phyloP scores from a whole-genome alignment of 1,140 invertebrate genomes.

The Drosophila orena region DNA sequence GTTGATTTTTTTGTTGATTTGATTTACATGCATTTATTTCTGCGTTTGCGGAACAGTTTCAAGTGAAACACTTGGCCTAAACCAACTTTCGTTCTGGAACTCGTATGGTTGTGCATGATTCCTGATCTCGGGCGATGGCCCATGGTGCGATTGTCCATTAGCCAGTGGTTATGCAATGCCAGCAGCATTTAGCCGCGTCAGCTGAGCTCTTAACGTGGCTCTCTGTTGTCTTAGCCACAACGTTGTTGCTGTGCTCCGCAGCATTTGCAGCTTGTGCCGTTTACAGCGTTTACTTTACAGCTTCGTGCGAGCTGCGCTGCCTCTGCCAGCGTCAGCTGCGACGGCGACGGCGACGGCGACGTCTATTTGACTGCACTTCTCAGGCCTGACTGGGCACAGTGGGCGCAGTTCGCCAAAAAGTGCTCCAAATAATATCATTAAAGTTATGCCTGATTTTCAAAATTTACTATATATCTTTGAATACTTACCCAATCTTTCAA shows the following conservation, averaged over 20 bases:
- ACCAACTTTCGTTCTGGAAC: no score
- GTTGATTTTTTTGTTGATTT: slow-evolving; percentile 10
- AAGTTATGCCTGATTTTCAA: no score
- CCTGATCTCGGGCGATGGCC: slow-evolving; percentile 20
- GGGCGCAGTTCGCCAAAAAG: neutral
- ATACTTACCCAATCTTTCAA: no score
- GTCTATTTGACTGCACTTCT: slow-evolving; percentile 31
- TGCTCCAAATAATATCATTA: neutral
- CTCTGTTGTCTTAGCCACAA: neutral
- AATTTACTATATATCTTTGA: no score
- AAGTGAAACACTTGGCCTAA: neutral
- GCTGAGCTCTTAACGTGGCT: slow-evolving; percentile 31
- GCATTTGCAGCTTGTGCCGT: slow-evolving; percentile 70
- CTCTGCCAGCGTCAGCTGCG: slow-evolving; percentile 3
- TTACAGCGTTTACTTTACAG: slow-evolving; percentile 57
- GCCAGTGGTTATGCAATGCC: slow-evolving; percentile 32
- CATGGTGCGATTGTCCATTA: slow-evolving; percentile 39
- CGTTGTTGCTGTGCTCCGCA: slow-evolving; percentile 23
- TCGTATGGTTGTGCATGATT: neutral
- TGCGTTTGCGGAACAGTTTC: no score
- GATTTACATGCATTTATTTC: slow-evolving; percentile 3
- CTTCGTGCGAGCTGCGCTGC: slow-evolving; percentile 5
- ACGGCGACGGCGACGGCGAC: slow-evolving; percentile 3
- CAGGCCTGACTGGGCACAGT: slow-evolving; percentile 28
- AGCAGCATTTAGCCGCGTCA: slow-evolving; percentile 28